Percentiles rank a stretch among this genome's conserved stretches.
Evolutionary conservation across 2,797 vertebrate species (phyloP).

Genomic region (Luscinia luscinia): DNA sequence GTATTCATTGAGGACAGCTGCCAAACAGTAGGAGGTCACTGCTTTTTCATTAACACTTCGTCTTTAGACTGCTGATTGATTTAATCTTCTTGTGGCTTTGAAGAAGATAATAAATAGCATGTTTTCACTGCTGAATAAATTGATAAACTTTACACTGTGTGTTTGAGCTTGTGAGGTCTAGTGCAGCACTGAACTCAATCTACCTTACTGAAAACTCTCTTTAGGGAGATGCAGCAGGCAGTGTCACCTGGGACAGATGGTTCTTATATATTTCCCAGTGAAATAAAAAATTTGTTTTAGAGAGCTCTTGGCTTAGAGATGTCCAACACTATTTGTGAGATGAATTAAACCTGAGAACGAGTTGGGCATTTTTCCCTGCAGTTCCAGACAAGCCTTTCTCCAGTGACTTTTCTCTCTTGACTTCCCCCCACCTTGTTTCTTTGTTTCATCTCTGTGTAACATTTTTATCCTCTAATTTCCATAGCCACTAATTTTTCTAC

Average conservation of each 20-base stretch:
- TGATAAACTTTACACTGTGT: not conserved
- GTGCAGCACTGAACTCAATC: not conserved
- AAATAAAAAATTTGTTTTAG: not conserved
- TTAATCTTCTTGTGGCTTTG: constrained; percentile 22
- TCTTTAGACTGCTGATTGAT: not conserved
- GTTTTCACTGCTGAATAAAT: constrained; percentile 1
- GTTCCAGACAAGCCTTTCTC: not conserved
- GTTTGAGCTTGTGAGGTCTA: not conserved
- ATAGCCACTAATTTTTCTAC: not conserved
- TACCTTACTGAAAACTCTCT: not conserved
- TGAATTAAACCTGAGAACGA: not conserved
- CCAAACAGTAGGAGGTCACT: not conserved
- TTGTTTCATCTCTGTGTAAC: not conserved
- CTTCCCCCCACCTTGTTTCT: not conserved
- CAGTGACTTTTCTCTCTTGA: not conserved
- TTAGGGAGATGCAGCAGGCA: not conserved
- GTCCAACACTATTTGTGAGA: not conserved
- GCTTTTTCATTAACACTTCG: constrained; percentile 4
- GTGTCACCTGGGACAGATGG: not conserved
- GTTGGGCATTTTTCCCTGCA: not conserved
- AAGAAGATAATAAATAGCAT: not conserved
- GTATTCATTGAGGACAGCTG: not conserved
- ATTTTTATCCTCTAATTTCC: not conserved
- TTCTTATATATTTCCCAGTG: not conserved
- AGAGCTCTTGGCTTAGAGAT: not conserved